These are phyloP conservation scores for Elysia crispata DNA, from an alignment of 2,888 invertebrate genomes.

Conservation along the genomic window DNA sequence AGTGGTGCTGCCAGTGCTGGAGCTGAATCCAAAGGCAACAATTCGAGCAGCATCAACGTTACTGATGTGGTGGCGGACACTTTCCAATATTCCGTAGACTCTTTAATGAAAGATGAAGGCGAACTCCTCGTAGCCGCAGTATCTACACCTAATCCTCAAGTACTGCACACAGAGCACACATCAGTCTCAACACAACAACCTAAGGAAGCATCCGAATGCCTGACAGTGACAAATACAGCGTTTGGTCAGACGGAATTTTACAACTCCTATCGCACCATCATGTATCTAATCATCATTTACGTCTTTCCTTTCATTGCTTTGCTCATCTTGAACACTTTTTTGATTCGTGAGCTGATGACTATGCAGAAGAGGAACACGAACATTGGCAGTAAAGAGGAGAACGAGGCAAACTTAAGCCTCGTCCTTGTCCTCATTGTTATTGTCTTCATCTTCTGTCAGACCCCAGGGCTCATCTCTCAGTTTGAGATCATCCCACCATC, in stretches of 20 bases:
- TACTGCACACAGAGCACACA: neutral
- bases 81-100: neutral
- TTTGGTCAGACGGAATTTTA: conserved; percentile 63
- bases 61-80: neutral
- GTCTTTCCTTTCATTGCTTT: conserved; percentile 65
- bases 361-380: conserved; percentile 66
- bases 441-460: conserved; percentile 75
- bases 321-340: conserved; percentile 65
- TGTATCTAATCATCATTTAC: conserved; percentile 66
- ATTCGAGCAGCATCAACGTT: neutral
- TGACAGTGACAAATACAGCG: conserved; percentile 57
- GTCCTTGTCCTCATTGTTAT: conserved; percentile 73
- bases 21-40: too few relatives aligned
- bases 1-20: too few relatives aligned
- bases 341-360: conserved; percentile 69
- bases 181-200: neutral
- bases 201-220: conserved; percentile 46
- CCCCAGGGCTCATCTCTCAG: conserved; percentile 70
- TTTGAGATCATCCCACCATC: conserved; percentile 63
- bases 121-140: neutral
- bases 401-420: conserved; percentile 72
- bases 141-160: neutral
- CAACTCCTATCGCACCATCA: conserved; percentile 62
- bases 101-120: neutral
- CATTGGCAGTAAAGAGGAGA: conserved; percentile 66